Conservation (phyloP, 2,797 vertebrate genomes). For the Karalla daura region DNA sequence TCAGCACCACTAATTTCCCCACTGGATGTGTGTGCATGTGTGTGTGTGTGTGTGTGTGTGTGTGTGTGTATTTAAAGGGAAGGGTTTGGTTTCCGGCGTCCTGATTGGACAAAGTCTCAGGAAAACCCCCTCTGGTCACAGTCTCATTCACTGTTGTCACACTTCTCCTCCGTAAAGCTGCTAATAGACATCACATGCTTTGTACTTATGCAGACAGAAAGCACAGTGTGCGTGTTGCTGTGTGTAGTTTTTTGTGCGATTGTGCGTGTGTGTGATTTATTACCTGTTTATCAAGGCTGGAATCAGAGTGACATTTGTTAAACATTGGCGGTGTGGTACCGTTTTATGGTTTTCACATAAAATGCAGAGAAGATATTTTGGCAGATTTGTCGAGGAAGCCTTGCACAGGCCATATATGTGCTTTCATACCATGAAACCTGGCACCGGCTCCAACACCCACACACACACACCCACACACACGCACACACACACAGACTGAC, state of each 20-base stretch:
- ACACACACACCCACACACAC: slow-evolving; percentile 14
- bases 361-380: slow-evolving; percentile 38
- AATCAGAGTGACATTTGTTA: slow-evolving; percentile 44
- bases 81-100: slow-evolving; percentile 77
- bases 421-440: slow-evolving; percentile 40
- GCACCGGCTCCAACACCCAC: slow-evolving; percentile 28
- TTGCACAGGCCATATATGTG: slow-evolving; percentile 38
- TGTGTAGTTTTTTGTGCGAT: neutral
- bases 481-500: slow-evolving; percentile 13
- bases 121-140: slow-evolving; percentile 55
- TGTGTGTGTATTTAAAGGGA: slow-evolving; percentile 58
- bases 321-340: slow-evolving; percentile 27
- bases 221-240: neutral
- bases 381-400: slow-evolving; percentile 30
- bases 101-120: slow-evolving; percentile 75
- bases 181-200: slow-evolving; percentile 56
- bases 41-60: neutral
- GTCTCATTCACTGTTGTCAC: slow-evolving; percentile 57
- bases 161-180: slow-evolving; percentile 59
- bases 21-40: slow-evolving; percentile 21
- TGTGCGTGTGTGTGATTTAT: slow-evolving; percentile 23
- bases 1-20: slow-evolving; percentile 45
- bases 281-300: slow-evolving; percentile 34
- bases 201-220: slow-evolving; percentile 25
- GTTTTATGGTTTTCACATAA: slow-evolving; percentile 53